Evolutionary conservation across 2,888 invertebrate species (phyloP).

Genomic region (Holacanthella duospinosa): DNA sequence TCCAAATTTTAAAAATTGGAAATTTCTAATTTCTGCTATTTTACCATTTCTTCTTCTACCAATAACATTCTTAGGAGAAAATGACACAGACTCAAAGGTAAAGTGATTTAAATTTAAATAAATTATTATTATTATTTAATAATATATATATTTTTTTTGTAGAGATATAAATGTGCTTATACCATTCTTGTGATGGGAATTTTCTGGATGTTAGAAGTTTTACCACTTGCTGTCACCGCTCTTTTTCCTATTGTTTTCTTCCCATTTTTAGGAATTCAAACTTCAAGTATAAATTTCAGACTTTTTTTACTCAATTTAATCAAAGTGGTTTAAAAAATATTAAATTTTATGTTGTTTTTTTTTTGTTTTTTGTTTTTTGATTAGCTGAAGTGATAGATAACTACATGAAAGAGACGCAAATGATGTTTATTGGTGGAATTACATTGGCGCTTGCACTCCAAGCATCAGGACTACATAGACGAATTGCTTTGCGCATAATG

Average conservation of each 20-base stretch:
- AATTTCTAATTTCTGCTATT: background rate
- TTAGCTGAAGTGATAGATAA: conserved; percentile 10
- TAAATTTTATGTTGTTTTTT: conserved; percentile 2
- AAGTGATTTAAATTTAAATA: background rate
- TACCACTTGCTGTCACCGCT: conserved; percentile 71
- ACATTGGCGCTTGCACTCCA: conserved; percentile 46
- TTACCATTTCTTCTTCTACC: background rate
- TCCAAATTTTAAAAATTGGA: background rate
- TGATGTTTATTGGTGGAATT: conserved; percentile 42
- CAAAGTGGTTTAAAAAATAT: conserved; percentile 25
- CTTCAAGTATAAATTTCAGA: conserved; percentile 38
- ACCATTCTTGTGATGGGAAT: conserved; percentile 68
- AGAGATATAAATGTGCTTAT: conserved; percentile 63
- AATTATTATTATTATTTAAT: background rate
- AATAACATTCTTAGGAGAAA: background rate
- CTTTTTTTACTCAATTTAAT: background rate
- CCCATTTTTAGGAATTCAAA: conserved; percentile 68
- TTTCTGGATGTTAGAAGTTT: conserved; percentile 63
- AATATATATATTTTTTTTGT: conserved; percentile 36
- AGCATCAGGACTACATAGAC: conserved; percentile 44
- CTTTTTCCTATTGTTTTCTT: conserved; percentile 71
- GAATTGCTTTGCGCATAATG: conserved; percentile 45
- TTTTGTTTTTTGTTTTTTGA: background rate
- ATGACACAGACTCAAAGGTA: conserved; percentile 1
- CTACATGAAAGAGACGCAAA: conserved; percentile 29